Percentiles rank a stretch among this genome's conserved stretches.
Conservation (phyloP, 2,888 invertebrate species). For the Lysandra bellargus region DNA sequence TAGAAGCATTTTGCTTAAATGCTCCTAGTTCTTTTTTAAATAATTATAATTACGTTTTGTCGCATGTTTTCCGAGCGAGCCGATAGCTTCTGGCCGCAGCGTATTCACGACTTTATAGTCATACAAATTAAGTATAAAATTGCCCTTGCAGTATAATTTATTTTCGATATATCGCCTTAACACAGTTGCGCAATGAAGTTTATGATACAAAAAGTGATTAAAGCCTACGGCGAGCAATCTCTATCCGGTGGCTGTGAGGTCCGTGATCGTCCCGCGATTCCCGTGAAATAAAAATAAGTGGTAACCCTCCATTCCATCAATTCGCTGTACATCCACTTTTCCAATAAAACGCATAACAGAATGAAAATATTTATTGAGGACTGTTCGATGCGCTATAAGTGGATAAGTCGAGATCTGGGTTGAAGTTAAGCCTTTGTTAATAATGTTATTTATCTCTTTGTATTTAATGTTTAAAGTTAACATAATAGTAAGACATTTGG, state of each 20-base stretch:
- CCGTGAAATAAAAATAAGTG: background rate
- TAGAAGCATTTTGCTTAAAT: no score
- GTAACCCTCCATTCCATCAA: conserved; percentile 37
- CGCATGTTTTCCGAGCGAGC: no score
- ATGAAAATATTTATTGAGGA: conserved; percentile 11
- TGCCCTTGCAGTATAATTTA: no score
- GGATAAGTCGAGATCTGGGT: background rate
- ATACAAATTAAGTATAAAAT: no score
- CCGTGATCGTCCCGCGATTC: conserved; percentile 36
- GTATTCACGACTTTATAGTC: no score
- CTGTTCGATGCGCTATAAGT: background rate
- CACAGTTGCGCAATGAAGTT: background rate
- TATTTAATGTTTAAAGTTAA: background rate
- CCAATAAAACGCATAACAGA: conserved; percentile 17
- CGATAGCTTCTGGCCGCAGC: no score
- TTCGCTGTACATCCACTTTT: conserved; percentile 33
- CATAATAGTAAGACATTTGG: background rate
- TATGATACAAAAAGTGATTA: background rate
- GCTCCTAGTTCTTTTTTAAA: no score
- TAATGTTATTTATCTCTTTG: background rate
- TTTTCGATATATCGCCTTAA: background rate
- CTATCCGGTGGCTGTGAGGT: conserved; percentile 38
- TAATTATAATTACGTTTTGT: no score
- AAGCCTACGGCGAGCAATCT: conserved; percentile 24
- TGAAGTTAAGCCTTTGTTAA: no score